These are phyloP conservation scores for Nymphalis urticae DNA, from an alignment of 2,888 invertebrate genomes.

Conservation along the genomic window DNA sequence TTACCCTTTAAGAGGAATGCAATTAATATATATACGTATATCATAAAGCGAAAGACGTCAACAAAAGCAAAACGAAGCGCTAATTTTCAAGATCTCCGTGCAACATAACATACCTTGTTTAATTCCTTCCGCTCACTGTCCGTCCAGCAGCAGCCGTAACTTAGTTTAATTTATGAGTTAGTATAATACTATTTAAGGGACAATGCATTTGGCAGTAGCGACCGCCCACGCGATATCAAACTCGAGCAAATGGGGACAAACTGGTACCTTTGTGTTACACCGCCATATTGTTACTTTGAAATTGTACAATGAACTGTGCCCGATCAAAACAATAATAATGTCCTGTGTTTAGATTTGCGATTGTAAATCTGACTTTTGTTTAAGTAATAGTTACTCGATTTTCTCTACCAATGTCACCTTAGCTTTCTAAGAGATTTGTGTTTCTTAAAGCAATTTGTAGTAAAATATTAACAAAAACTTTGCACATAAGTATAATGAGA, in stretches of 20 bases:
- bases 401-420: neutral
- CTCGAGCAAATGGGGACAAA: conserved; percentile 30
- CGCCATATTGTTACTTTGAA: conserved; percentile 27
- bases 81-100: conserved; percentile 15
- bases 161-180: conserved; percentile 39
- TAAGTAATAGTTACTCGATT: neutral
- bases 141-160: conserved; percentile 14
- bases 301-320: conserved; percentile 15
- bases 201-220: conserved; percentile 38
- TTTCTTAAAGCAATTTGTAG: neutral
- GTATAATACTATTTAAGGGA: conserved; percentile 42
- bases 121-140: conserved; percentile 20
- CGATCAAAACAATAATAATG: conserved; percentile 18
- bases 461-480: neutral
- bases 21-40: too few relatives aligned
- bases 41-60: too few relatives aligned
- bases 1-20: too few relatives aligned
- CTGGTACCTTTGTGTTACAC: conserved; percentile 32
- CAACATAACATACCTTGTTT: conserved; percentile 20
- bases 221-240: conserved; percentile 30
- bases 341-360: neutral
- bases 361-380: neutral
- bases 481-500: too few relatives aligned
- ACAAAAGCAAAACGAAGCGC: conserved; percentile 6
- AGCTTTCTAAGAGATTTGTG: neutral